phyloP scores from a whole-genome alignment of 2,888 invertebrate genomes.

The Melieria picta region DNA sequence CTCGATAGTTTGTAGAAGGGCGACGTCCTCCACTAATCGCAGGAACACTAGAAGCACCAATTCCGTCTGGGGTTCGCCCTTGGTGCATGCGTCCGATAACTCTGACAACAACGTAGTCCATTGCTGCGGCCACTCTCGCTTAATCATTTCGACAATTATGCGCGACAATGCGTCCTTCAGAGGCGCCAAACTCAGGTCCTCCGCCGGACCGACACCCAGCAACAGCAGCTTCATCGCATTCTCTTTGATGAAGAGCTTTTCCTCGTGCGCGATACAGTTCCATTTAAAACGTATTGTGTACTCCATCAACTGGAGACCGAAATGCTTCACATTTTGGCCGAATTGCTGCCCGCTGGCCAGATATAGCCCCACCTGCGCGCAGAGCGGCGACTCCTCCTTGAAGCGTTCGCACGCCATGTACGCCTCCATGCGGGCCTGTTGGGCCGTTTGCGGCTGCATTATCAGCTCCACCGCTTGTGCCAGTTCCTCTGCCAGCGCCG shows the following conservation, averaged over 20 bases:
- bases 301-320: slow-evolving; percentile 92
- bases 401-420: slow-evolving; percentile 83
- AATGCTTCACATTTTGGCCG: slow-evolving; percentile 84
- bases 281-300: slow-evolving; percentile 93
- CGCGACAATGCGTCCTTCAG: slow-evolving; percentile 87
- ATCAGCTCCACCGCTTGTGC: slow-evolving; percentile 84
- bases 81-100: slow-evolving; percentile 81
- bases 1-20: slow-evolving; percentile 87
- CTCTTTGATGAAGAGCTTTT: slow-evolving; percentile 90
- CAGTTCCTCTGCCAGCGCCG: slow-evolving; percentile 75
- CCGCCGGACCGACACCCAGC: slow-evolving; percentile 79
- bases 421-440: slow-evolving; percentile 81
- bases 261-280: slow-evolving; percentile 87
- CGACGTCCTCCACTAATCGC: slow-evolving; percentile 92
- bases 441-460: slow-evolving; percentile 81
- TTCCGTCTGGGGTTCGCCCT: slow-evolving; percentile 89
- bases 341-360: slow-evolving; percentile 81
- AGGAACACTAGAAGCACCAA: slow-evolving; percentile 89
- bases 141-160: slow-evolving; percentile 96
- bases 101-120: slow-evolving; percentile 90
- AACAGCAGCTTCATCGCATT: slow-evolving; percentile 86
- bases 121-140: slow-evolving; percentile 97
- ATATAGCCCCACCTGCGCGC: slow-evolving; percentile 84
- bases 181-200: slow-evolving; percentile 74
- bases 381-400: slow-evolving; percentile 78